Conservation (phyloP, 2,113 vertebrate genomes). For the Salvator merianae region DNA sequence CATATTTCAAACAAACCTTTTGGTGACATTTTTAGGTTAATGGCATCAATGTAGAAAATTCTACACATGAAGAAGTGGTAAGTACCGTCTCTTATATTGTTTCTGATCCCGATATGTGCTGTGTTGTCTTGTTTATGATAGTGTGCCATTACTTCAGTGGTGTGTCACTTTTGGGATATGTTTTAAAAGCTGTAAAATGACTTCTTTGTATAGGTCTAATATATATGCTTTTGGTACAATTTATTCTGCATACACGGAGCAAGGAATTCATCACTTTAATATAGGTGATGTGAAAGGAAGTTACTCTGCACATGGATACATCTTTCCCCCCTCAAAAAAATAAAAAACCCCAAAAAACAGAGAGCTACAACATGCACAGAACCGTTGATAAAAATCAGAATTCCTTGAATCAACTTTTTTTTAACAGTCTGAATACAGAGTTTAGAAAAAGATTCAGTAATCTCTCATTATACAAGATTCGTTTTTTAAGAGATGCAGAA, state of each 20-base stretch:
- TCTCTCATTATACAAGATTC: too few relatives aligned
- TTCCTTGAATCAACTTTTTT: not conserved
- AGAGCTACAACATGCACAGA: not conserved
- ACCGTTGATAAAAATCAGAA: not conserved
- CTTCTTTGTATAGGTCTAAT: not conserved
- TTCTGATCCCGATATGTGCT: not conserved
- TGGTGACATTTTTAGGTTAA: constrained; percentile 81
- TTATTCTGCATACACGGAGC: not conserved
- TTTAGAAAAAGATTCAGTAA: not conserved
- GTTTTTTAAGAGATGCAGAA: too few relatives aligned
- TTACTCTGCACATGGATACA: not conserved
- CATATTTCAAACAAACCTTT: constrained; percentile 37
- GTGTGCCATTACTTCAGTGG: not conserved
- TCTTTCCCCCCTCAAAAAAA: not conserved
- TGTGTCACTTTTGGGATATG: not conserved
- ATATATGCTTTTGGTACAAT: not conserved
- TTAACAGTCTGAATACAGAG: not conserved
- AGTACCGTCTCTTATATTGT: constrained; percentile 69
- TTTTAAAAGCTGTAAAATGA: not conserved
- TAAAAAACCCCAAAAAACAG: not conserved
- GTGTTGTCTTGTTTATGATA: not conserved
- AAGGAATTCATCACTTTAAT: not conserved
- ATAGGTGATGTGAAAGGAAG: not conserved
- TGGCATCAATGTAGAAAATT: constrained; percentile 89
- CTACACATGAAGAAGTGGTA: constrained; percentile 94